phyloP scores from a whole-genome alignment of 64 coral and sea anemone species.

The Acropora yongei region DNA sequence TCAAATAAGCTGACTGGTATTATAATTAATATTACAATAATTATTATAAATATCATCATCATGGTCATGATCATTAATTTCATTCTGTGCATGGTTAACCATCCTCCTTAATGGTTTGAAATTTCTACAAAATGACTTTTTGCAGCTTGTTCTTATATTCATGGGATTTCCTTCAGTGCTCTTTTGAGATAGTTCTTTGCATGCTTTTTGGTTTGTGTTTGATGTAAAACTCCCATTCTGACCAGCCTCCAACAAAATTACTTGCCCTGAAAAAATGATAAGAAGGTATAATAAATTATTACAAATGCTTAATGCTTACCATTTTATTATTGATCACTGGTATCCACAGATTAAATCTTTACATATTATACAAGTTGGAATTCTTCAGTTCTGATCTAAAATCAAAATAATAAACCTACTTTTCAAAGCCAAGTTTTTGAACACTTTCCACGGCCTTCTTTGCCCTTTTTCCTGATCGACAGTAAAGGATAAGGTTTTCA shows the following conservation, averaged over 20 bases:
- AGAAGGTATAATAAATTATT: background rate
- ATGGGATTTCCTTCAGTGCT: background rate
- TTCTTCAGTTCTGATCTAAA: background rate
- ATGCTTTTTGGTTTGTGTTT: background rate
- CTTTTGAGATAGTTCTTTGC: background rate
- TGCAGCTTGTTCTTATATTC: background rate
- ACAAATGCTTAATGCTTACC: background rate
- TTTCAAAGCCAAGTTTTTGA: slow-evolving; percentile 72
- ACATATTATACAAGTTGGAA: no score
- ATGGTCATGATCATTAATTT: no score
- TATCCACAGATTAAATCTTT: no score
- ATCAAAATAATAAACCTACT: slow-evolving; percentile 44
- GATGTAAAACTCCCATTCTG: slow-evolving; percentile 77
- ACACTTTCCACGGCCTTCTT: slow-evolving; percentile 73
- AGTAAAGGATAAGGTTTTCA: slow-evolving; percentile 87
- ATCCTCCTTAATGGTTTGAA: no score
- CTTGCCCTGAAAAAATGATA: slow-evolving; percentile 57
- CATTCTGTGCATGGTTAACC: no score
- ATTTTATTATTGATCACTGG: background rate
- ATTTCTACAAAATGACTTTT: background rate
- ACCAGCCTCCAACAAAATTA: slow-evolving; percentile 70
- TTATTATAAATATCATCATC: no score
- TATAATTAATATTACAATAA: no score
- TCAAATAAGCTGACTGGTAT: no score
- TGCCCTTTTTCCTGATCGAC: slow-evolving; percentile 79